These are phyloP conservation scores for Polyodon spathula DNA, from an alignment of 2,113 vertebrate species.

Conservation along the genomic window DNA sequence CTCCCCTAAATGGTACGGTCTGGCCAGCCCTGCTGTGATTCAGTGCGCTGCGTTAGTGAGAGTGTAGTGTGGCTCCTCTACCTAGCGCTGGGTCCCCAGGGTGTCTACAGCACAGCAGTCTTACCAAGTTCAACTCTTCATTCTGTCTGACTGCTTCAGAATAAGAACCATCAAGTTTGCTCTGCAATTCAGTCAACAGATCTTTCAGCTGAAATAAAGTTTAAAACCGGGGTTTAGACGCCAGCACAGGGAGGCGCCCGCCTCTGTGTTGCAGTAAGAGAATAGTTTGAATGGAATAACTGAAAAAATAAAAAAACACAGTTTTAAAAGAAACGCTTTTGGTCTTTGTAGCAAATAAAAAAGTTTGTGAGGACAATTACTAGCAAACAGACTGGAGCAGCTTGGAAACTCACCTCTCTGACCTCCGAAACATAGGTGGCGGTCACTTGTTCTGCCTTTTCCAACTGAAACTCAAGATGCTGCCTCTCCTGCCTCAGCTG, in stretches of 20 bases:
- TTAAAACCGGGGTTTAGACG: conserved; percentile 62
- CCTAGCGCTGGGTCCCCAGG: not conserved
- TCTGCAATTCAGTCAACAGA: conserved; percentile 99
- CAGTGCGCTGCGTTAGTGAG: too few relatives aligned
- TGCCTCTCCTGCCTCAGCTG: conserved; percentile 82
- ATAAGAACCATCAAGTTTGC: conserved; percentile 97
- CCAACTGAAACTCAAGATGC: conserved; percentile 84
- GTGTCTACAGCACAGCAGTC: conserved; percentile 31
- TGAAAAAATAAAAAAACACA: too few relatives aligned
- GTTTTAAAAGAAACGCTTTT: not conserved
- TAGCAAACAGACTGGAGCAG: not conserved
- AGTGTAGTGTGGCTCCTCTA: not conserved
- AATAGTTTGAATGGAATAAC: conserved; percentile 13
- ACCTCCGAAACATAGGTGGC: conserved; percentile 90
- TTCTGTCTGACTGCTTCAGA: conserved; percentile 98
- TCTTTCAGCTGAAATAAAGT: conserved; percentile 99
- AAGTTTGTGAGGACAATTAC: too few relatives aligned
- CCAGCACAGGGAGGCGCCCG: too few relatives aligned
- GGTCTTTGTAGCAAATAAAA: too few relatives aligned
- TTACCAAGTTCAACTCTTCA: conserved; percentile 98
- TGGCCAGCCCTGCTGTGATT: too few relatives aligned
- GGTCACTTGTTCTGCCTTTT: conserved; percentile 83
- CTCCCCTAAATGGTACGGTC: too few relatives aligned
- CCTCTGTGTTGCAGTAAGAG: too few relatives aligned
- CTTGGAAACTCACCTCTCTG: conserved; percentile 70